These are phyloP conservation scores for Drosophila eugracilis DNA, from an alignment of 1,140 invertebrate genomes.

Conservation along the genomic window DNA sequence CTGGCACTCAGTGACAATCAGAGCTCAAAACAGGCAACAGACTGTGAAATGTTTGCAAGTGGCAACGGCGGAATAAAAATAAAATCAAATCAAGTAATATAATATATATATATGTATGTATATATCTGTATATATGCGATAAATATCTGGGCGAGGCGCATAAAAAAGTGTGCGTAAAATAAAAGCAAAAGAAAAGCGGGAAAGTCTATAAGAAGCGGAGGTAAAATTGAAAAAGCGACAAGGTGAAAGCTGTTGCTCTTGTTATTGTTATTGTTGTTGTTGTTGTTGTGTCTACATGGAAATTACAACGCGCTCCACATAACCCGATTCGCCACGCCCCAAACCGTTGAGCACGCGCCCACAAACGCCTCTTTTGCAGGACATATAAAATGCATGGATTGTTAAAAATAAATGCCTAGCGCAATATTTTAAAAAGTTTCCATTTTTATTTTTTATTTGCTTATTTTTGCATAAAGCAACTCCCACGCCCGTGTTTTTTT, in stretches of 20 bases:
- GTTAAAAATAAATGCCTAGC: slow-evolving; percentile 75
- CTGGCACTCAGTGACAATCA: slow-evolving; percentile 26
- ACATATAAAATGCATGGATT: slow-evolving; percentile 77
- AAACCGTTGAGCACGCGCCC: too few relatives aligned
- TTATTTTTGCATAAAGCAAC: background rate
- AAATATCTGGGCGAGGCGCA: background rate
- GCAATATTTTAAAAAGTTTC: slow-evolving; percentile 68
- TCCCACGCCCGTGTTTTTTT: background rate
- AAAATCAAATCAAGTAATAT: slow-evolving; percentile 53
- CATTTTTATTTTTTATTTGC: slow-evolving; percentile 33
- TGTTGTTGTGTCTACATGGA: slow-evolving; percentile 67
- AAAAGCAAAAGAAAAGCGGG: background rate
- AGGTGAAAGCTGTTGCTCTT: slow-evolving; percentile 61
- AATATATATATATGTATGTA: slow-evolving; percentile 20
- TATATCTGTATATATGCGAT: slow-evolving; percentile 17
- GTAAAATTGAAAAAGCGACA: slow-evolving; percentile 79
- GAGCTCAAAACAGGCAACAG: slow-evolving; percentile 61
- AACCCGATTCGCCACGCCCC: slow-evolving; percentile 25
- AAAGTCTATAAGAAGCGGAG: slow-evolving; percentile 38
- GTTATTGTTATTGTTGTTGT: too few relatives aligned
- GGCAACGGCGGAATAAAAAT: slow-evolving; percentile 43
- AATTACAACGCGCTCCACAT: slow-evolving; percentile 66
- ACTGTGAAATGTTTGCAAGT: slow-evolving; percentile 70
- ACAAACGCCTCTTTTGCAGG: background rate
- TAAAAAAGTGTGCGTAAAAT: background rate